phyloP scores from a whole-genome alignment of 2,113 vertebrate species.

The Myanophis thanlyinensis region DNA sequence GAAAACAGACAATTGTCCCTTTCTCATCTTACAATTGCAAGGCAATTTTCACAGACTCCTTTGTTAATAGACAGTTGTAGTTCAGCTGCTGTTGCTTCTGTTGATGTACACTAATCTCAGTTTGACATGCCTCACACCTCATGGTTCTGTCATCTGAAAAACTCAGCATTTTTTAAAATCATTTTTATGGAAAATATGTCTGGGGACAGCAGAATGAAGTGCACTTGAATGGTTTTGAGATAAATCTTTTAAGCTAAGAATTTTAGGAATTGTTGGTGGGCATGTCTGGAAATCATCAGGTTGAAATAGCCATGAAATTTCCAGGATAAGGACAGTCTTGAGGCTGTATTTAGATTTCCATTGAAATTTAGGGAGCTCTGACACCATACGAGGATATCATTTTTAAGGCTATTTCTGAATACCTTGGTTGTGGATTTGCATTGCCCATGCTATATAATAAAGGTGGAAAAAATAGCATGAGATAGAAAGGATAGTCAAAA shows the following conservation, averaged over 20 bases:
- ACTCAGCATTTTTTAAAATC: not conserved
- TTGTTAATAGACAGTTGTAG: conserved; percentile 6
- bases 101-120: not conserved
- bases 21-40: not conserved
- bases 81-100: not conserved
- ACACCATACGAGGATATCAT: not conserved
- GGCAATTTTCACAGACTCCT: not conserved
- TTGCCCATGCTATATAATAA: not conserved
- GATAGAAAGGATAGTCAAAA: not conserved
- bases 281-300: not conserved
- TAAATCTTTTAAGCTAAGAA: not conserved
- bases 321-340: not conserved
- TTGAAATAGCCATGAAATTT: not conserved
- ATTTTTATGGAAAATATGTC: not conserved
- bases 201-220: not conserved
- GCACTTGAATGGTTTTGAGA: not conserved
- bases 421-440: not conserved
- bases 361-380: not conserved
- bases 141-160: conserved; percentile 4
- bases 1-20: not conserved
- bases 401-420: not conserved
- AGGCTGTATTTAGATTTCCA: not conserved
- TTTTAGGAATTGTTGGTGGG: not conserved
- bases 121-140: not conserved
- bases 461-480: not conserved